phyloP scores from a whole-genome alignment of 2,113 vertebrate species.

The Eurystomus gularis region DNA sequence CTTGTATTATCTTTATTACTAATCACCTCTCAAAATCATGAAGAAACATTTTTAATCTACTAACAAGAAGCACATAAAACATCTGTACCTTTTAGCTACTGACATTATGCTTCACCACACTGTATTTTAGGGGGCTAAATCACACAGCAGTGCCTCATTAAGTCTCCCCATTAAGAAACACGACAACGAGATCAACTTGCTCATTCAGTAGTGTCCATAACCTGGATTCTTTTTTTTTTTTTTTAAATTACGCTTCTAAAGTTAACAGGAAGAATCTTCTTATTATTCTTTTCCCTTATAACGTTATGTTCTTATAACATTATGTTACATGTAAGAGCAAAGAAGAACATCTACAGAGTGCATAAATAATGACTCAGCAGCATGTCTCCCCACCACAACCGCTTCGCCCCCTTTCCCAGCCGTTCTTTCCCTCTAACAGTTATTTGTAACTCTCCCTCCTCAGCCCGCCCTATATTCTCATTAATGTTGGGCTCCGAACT shows the following conservation, averaged over 20 bases:
- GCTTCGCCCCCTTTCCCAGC: background rate
- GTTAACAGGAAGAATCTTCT: background rate
- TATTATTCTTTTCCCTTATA: background rate
- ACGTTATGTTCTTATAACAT: background rate
- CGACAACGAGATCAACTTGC: background rate
- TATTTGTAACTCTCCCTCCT: background rate
- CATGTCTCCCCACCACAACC: background rate
- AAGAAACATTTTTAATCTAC: background rate
- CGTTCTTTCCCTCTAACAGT: background rate
- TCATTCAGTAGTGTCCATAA: background rate
- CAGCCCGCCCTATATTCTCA: background rate
- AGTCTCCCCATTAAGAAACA: conserved; percentile 3
- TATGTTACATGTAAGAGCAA: background rate
- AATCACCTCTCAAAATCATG: background rate
- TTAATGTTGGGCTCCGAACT: background rate
- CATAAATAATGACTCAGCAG: background rate
- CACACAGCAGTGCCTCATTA: background rate
- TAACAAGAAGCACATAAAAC: background rate
- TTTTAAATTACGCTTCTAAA: background rate
- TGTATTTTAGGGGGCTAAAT: background rate
- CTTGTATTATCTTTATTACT: background rate
- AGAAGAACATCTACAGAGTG: background rate
- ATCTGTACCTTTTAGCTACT: background rate
- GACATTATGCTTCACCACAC: background rate
- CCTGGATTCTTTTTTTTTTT: too few species aligned